Base-by-base conservation (phyloP, 2,113 vertebrate genomes). In the Centropristis striata region DNA sequence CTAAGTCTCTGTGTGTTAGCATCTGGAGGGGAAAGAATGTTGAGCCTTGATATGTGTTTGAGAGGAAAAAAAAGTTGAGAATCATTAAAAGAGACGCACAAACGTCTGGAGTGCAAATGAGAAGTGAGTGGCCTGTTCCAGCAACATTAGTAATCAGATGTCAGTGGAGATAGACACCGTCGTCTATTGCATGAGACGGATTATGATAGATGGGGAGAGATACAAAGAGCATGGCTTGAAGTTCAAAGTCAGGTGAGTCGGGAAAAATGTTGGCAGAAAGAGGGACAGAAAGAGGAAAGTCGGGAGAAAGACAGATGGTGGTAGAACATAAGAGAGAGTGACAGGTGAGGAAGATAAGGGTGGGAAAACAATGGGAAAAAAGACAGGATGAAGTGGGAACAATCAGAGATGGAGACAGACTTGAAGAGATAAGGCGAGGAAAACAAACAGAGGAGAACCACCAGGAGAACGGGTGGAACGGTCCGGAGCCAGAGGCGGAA, bases 161-260 rank as follows among this genome's bases (percentile, higher is more conserved):
- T 81, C 77, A 80, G 69, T 9, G 27, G 28, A 78, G 74, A 80
- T 5, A 49, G 61, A 80, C 79, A 66, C 39, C 1, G 13, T 25
- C 75, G 67, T 50, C 64, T 54, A 64, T 69, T 75, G 69, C 58
- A 44, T 4, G 58, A 59, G 84, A 86, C 49, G 8, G 78, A 87
- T 53, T 50, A 72, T 84, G 87, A 88, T 78, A 53, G 75, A 92
- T 84, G 70, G 72, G 66, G 71, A 78, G 47, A 67, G 81, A 76
- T 78, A 84, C 60, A 85, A 66, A 81, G 58, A 86, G 73, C 72
- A 50, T 14, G 53, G 50, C 27, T 78, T 23, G 44, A 71, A 84
- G 88, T 84, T 90, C 80, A 92, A 86, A 88, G 89, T 82, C 72
- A 81, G 81, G 88, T 81, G 80, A 81, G 61, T 78, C 12, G 27